Evolutionary conservation across 2,113 vertebrate species (phyloP).

Genomic region (Elephantulus edwardii): DNA sequence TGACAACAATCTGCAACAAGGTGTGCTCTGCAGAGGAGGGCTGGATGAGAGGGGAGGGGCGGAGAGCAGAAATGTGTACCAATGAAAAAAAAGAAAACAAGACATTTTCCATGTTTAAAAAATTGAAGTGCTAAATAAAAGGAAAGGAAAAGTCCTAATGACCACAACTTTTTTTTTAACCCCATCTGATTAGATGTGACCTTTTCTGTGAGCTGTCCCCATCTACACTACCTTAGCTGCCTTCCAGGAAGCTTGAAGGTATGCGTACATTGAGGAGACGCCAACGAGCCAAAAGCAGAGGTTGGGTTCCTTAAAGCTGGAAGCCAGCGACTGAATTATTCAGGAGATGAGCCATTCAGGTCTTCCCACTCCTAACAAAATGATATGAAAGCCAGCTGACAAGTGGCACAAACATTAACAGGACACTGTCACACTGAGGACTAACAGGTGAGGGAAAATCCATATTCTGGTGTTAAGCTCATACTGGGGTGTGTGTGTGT

Average conservation of each 20-base stretch:
- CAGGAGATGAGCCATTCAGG: not conserved
- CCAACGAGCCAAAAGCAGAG: not conserved
- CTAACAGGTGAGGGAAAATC: rapidly evolving
- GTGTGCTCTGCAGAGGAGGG: too few species aligned
- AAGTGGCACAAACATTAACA: not conserved
- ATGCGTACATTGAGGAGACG: not conserved
- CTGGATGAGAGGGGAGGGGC: too few species aligned
- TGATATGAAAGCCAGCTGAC: too few species aligned
- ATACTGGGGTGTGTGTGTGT: rapidly evolving
- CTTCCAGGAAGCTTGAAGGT: not conserved
- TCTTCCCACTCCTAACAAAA: not conserved
- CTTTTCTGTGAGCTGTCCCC: not conserved
- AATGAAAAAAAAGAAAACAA: too few species aligned
- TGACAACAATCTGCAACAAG: too few species aligned
- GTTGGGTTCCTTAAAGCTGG: not conserved
- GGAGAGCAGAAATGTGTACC: too few species aligned
- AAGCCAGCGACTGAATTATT: not conserved
- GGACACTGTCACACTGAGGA: not conserved
- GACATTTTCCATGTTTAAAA: too few species aligned
- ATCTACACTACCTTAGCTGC: not conserved
- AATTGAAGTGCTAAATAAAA: too few species aligned
- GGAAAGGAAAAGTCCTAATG: not conserved
- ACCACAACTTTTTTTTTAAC: not conserved
- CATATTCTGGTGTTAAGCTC: not conserved
- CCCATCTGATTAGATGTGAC: not conserved